Evolutionary conservation across 2,797 vertebrate genomes (phyloP).

Genomic region (Rhinogobio ventralis): DNA sequence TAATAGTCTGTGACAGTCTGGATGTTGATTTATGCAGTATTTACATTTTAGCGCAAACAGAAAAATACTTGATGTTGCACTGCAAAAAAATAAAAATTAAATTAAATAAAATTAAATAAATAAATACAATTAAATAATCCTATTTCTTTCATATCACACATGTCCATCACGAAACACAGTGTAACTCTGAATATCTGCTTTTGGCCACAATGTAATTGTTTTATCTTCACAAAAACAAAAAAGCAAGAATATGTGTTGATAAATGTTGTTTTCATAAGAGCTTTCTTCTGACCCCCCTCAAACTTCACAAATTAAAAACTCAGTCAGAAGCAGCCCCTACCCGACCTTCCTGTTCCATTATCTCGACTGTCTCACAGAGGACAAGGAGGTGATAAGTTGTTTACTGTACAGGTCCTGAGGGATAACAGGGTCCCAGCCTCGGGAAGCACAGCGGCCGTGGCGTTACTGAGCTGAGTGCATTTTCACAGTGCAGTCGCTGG

Average conservation of each 20-base stretch:
- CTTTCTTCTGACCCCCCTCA: not conserved
- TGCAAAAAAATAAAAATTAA: no score
- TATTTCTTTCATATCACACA: not conserved
- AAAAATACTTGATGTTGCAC: no score
- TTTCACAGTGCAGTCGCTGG: not conserved
- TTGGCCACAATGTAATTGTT: not conserved
- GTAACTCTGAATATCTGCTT: not conserved
- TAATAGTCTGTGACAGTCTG: not conserved
- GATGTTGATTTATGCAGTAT: not conserved
- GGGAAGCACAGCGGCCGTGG: not conserved
- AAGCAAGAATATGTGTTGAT: not conserved
- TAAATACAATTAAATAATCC: not conserved
- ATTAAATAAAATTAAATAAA: no score
- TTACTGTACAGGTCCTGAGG: conserved; percentile 37
- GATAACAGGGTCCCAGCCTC: conserved; percentile 9
- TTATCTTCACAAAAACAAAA: not conserved
- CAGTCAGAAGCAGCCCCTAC: not conserved
- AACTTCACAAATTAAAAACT: conserved; percentile 21
- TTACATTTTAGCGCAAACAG: not conserved
- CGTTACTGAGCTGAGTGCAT: conserved; percentile 36
- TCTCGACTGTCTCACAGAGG: conserved; percentile 11
- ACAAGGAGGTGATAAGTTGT: conserved; percentile 46
- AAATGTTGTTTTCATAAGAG: not conserved
- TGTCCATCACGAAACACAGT: not conserved
- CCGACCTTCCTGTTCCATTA: conserved; percentile 38